Evolutionary conservation across 2,113 vertebrate species (phyloP).

Genomic region (Tachysurus fulvidraco): DNA sequence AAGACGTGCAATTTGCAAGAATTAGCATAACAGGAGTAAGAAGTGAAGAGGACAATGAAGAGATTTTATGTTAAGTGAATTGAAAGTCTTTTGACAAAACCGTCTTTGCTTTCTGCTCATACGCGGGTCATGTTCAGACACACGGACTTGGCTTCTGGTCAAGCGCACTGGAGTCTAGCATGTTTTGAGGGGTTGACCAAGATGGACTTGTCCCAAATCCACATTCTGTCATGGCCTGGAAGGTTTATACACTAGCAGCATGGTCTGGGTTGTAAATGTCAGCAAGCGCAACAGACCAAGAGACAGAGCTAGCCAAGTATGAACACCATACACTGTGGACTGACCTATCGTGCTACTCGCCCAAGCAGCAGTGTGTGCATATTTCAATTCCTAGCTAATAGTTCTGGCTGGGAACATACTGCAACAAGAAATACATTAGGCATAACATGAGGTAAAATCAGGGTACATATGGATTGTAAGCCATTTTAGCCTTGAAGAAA

Average conservation of each 20-base stretch:
- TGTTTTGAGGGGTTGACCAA: conserved; percentile 59
- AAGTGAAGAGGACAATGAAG: conserved; percentile 13
- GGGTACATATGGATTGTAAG: conserved; percentile 16
- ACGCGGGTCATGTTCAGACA: conserved; percentile 63
- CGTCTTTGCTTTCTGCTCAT: conserved; percentile 38
- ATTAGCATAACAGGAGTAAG: not conserved
- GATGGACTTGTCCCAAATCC: conserved; percentile 68
- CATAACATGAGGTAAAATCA: conserved; percentile 11
- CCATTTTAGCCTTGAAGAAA: conserved; percentile 8
- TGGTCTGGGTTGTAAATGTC: conserved; percentile 73
- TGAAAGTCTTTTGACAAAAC: conserved; percentile 25
- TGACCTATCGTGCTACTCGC: conserved; percentile 10
- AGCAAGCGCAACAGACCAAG: conserved; percentile 65
- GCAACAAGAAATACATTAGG: not conserved
- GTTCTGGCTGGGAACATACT: not conserved
- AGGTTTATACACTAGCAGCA: conserved; percentile 64
- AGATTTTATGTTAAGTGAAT: not conserved
- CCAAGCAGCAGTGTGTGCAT: not conserved
- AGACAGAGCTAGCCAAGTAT: conserved; percentile 56
- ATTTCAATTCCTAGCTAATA: conserved; percentile 14
- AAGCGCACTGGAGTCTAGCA: conserved; percentile 65
- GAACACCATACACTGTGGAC: conserved; percentile 43
- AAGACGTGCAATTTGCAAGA: not conserved
- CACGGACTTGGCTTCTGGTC: conserved; percentile 57
- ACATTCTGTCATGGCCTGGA: conserved; percentile 65